Evolutionary conservation across 2,797 vertebrate species (phyloP).

Genomic region (Ispidina lecontei): DNA sequence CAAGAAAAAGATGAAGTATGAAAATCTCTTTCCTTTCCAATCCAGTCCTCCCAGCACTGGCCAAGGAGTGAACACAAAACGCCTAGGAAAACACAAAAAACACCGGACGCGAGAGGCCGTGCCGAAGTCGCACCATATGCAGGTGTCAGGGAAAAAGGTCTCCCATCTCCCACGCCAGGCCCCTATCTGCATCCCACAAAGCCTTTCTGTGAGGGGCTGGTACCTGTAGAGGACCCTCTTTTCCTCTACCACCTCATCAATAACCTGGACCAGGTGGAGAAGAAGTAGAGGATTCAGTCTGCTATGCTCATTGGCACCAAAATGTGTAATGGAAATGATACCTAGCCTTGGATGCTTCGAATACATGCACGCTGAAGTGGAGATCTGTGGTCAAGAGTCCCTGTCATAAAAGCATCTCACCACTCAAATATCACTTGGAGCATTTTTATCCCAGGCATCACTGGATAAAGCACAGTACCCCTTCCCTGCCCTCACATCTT

Average conservation of each 20-base stretch:
- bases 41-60: slow-evolving; percentile 52
- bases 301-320: too few species aligned
- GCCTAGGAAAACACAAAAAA: slow-evolving; percentile 46
- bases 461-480: not conserved
- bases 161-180: slow-evolving; percentile 50
- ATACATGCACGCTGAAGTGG: not conserved
- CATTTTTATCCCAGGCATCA: not conserved
- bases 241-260: accelerated
- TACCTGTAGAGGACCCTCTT: not conserved
- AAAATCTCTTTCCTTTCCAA: slow-evolving; percentile 74
- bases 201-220: not conserved
- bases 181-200: slow-evolving; percentile 25
- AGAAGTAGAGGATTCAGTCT: accelerated
- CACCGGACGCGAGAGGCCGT: slow-evolving; percentile 35
- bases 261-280: not conserved
- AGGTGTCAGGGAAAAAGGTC: slow-evolving; percentile 72
- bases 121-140: slow-evolving; percentile 66
- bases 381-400: not conserved
- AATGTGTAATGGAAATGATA: not conserved
- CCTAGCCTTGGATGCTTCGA: not conserved
- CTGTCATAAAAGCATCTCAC: not conserved
- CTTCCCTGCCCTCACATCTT: not conserved
- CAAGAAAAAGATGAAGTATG: slow-evolving; percentile 74
- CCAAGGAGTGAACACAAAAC: slow-evolving; percentile 53
- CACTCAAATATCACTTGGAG: not conserved